Evolutionary conservation across 2,113 vertebrate genomes (phyloP).

Genomic region (Emydura subglobosa): DNA sequence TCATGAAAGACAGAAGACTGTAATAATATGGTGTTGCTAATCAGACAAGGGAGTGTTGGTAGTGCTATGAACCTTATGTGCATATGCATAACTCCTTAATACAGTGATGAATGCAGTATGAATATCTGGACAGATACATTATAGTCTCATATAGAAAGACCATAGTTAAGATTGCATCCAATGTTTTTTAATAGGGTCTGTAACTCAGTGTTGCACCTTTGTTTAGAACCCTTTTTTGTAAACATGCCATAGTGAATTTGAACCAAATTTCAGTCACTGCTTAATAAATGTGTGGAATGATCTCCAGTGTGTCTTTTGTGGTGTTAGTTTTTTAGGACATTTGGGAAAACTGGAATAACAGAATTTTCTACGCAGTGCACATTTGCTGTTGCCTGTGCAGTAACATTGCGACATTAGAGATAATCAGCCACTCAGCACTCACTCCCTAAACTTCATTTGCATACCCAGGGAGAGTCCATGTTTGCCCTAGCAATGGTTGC

Average conservation of each 20-base stretch:
- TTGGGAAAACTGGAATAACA: neutral
- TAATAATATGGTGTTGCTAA: neutral
- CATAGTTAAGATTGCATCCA: neutral
- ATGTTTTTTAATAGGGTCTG: neutral
- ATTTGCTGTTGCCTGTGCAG: neutral
- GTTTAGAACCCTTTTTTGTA: neutral
- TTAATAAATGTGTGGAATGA: neutral
- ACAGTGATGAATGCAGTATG: rapidly evolving
- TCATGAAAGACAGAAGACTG: neutral
- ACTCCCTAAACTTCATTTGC: neutral
- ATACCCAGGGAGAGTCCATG: neutral
- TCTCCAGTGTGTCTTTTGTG: neutral
- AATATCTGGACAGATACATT: neutral
- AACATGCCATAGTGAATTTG: neutral
- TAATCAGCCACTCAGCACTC: neutral
- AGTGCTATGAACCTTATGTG: neutral
- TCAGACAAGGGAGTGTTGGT: conserved; percentile 13
- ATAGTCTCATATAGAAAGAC: neutral
- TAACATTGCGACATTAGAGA: neutral
- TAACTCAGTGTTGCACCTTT: neutral
- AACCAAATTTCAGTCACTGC: neutral
- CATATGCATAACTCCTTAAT: neutral
- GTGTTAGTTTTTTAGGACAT: neutral
- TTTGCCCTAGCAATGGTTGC: neutral
- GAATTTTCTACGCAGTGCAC: neutral